Base-by-base conservation (phyloP, 2,113 vertebrate genomes). In the Echinops telfairi region DNA sequence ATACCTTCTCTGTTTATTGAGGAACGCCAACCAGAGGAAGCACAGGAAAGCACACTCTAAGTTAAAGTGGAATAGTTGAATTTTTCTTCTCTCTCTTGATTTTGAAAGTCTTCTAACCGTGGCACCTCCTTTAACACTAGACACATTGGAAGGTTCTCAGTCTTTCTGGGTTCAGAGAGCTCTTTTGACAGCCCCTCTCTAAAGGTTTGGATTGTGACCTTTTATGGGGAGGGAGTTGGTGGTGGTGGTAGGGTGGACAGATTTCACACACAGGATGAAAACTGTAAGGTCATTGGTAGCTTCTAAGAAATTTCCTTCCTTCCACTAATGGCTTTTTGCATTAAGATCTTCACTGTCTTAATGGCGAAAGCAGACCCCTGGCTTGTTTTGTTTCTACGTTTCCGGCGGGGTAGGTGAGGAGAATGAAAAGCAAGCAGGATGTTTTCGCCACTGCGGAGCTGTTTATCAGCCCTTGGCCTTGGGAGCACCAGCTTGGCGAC, bases 341-440 rank as follows among this genome's bases (percentile, higher is more conserved):
- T 86, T 88, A 57, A 77, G 66, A 82, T 83, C 38, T 80, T 89
- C 27, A 64, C 58, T 70, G 36, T 91, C 91, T 77, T 95, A 66
- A 92, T 93, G 47, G 76, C 31, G 80, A 96, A 95, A 95, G 92
- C 92, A 95, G 97, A 93, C 88, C 62, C 47, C 92, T 90, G 94
- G 80, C 90, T 92, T 80, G 53, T 83, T 87, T 62, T 80, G 36
- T 80, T 89, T 57, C 64, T 84, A 27, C 70, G n/a, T 77, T 93
- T 80, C 16, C 31, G 22, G 70, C 40, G 23, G 19, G 75, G 47
- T 53, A 9, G 47, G 47, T 53, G 31, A 43, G 47, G 83, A 88
- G 25, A 68, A 8, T 60, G 33, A 33, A 86, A 43, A 71, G 47
- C 19, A 36, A 70, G 80, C 90, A 19, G 81, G 84, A 88, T 89